Conservation (phyloP, 2,888 invertebrate genomes). For the Lathronympha strigana region DNA sequence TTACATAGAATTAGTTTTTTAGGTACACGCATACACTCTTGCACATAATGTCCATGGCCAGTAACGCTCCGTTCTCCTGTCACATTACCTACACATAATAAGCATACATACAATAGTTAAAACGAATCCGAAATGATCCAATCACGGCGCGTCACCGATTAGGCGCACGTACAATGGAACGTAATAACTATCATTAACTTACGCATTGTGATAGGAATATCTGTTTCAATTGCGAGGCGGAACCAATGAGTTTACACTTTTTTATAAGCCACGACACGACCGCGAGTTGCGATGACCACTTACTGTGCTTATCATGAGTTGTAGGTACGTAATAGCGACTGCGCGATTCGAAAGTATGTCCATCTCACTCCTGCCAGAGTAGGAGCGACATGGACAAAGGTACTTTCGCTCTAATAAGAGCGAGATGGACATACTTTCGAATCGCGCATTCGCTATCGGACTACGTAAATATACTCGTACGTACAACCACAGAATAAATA, state of each 20-base stretch:
- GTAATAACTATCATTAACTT: conserved; percentile 58
- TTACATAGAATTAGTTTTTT: neutral
- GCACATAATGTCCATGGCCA: neutral
- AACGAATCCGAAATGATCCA: conserved; percentile 40
- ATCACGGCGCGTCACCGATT: conserved; percentile 35
- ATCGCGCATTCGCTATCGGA: too few relatives aligned
- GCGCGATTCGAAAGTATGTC: too few relatives aligned
- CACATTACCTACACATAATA: conserved; percentile 23
- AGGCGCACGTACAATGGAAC: conserved; percentile 43
- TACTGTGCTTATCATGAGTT: too few relatives aligned
- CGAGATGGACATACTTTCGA: too few relatives aligned
- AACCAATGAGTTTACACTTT: conserved; percentile 42
- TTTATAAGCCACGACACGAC: conserved; percentile 19
- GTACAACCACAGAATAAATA: too few relatives aligned
- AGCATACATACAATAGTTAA: conserved; percentile 34
- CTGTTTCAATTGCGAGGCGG: conserved; percentile 58
- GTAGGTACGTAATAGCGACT: too few relatives aligned
- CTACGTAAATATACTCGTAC: too few relatives aligned
- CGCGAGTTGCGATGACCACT: too few relatives aligned
- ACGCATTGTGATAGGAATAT: conserved; percentile 60
- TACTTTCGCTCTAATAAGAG: too few relatives aligned
- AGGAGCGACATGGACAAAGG: too few relatives aligned
- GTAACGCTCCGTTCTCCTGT: conserved; percentile 6
- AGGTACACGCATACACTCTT: neutral
- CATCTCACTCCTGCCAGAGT: too few relatives aligned